Evolutionary conservation across 37 sponge, comb jelly and placozoan genomes (phyloP).

Genomic region (Oopsacas minuta): DNA sequence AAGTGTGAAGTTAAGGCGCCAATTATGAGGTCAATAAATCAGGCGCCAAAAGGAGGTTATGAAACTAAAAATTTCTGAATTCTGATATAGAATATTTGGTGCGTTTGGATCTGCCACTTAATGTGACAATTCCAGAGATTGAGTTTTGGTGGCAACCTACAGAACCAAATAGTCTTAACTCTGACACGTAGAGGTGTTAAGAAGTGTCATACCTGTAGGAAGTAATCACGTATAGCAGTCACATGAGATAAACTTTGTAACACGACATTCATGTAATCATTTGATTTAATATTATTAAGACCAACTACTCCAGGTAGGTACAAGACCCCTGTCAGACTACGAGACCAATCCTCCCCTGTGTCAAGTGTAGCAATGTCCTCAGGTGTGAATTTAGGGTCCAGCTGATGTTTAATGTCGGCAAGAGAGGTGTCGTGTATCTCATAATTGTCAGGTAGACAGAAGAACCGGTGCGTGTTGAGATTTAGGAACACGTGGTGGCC

Average conservation of each 20-base stretch:
- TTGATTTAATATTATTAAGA: conserved; percentile 86
- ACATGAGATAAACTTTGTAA: conserved; percentile 74
- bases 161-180: too few species aligned
- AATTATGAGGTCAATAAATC: too few species aligned
- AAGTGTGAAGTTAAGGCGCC: too few species aligned
- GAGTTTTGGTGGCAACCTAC: too few species aligned
- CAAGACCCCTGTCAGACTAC: conserved; percentile 78
- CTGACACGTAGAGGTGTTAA: too few species aligned
- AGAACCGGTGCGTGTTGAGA: conserved; percentile 59
- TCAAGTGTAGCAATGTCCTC: conserved; percentile 50
- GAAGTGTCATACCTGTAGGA: conserved; percentile 33
- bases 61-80: too few species aligned
- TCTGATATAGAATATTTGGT: too few species aligned
- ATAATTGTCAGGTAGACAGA: conserved; percentile 97
- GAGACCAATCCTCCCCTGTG: conserved; percentile 33
- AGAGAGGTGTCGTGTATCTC: conserved; percentile 89
- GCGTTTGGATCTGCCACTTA: too few species aligned
- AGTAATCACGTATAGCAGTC: conserved; percentile 63
- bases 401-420: conserved; percentile 88
- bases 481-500: conserved; percentile 83
- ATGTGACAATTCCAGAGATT: too few species aligned
- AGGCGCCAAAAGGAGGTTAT: too few species aligned
- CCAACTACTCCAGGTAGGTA: conserved; percentile 86
- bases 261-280: conserved; percentile 98
- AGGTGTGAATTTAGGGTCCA: conserved; percentile 61